phyloP scores from a whole-genome alignment of 2,888 invertebrate genomes.

The Lasioglossum morio region DNA sequence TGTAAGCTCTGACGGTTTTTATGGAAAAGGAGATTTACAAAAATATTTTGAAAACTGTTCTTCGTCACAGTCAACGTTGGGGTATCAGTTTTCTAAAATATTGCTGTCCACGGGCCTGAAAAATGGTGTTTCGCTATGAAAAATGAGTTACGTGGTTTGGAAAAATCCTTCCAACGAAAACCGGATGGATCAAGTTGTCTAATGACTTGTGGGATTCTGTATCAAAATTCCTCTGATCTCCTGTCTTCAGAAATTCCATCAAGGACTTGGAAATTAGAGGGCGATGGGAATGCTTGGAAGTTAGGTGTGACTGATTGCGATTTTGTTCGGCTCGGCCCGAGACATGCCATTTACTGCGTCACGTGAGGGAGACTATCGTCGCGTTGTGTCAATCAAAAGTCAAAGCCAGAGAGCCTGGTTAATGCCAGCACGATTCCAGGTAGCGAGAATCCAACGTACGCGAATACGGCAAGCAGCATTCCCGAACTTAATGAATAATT shows the following conservation, averaged over 20 bases:
- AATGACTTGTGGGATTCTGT: neutral
- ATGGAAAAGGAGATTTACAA: neutral
- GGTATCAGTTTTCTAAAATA: neutral
- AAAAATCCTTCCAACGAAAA: neutral
- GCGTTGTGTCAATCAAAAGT: constrained; percentile 1
- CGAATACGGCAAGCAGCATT: neutral
- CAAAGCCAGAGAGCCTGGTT: neutral
- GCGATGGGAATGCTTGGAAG: neutral
- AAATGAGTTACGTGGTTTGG: neutral
- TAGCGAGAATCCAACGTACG: neutral
- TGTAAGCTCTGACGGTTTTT: too few species aligned
- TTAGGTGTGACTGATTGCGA: constrained; percentile 24
- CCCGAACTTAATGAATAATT: neutral
- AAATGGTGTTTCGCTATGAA: neutral
- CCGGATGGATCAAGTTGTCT: neutral
- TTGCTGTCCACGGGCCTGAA: neutral
- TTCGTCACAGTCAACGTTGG: neutral
- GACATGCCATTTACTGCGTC: neutral
- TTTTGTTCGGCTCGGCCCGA: constrained; percentile 10
- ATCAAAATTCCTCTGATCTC: constrained; percentile 11
- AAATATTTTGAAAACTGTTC: neutral
- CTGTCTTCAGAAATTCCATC: constrained; percentile 17
- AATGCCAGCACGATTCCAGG: neutral
- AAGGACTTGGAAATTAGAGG: constrained; percentile 20
- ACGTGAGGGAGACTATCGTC: neutral